Percentiles rank a stretch among this genome's conserved stretches.
phyloP scores from a whole-genome alignment of 2,888 invertebrate genomes.

The Meiosimyza decipiens region DNA sequence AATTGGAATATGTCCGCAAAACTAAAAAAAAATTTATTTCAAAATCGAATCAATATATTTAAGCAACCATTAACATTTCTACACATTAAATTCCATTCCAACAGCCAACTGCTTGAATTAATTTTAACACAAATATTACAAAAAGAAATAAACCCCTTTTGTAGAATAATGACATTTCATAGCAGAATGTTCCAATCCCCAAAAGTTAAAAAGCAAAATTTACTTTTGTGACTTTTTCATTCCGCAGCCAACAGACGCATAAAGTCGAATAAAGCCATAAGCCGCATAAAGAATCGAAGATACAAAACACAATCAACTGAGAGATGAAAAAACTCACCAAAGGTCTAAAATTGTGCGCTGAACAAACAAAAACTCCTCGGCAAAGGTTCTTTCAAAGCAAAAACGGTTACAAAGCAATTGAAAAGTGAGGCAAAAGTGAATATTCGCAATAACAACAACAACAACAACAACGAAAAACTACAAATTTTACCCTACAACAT shows the following conservation, averaged over 20 bases:
- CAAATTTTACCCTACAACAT: constrained; percentile 41
- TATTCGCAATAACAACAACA: constrained; percentile 44
- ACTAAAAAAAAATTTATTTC: too few relatives aligned
- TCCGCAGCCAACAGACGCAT: constrained; percentile 40
- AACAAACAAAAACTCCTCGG: constrained; percentile 19
- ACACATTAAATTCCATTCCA: too few relatives aligned
- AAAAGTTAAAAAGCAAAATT: constrained; percentile 64
- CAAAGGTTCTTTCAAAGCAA: constrained; percentile 9
- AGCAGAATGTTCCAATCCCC: constrained; percentile 36
- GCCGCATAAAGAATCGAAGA: constrained; percentile 29
- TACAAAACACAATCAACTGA: constrained; percentile 13
- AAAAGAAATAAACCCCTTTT: constrained; percentile 16
- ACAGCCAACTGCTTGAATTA: too few relatives aligned
- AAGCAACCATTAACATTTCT: too few relatives aligned
- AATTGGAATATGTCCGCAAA: too few relatives aligned
- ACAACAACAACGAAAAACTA: constrained; percentile 38
- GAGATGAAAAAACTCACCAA: constrained; percentile 6
- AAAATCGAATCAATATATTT: too few relatives aligned
- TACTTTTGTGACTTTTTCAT: constrained; percentile 62
- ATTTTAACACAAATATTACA: too few relatives aligned
- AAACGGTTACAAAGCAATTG: constrained; percentile 31
- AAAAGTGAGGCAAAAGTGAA: constrained; percentile 36
- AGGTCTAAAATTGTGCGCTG: constrained; percentile 20
- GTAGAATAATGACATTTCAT: not conserved
- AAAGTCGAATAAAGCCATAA: constrained; percentile 33